Evolutionary conservation across 92 coral and sea anemone species (phyloP).

Genomic region (Micromussa lordhowensis): DNA sequence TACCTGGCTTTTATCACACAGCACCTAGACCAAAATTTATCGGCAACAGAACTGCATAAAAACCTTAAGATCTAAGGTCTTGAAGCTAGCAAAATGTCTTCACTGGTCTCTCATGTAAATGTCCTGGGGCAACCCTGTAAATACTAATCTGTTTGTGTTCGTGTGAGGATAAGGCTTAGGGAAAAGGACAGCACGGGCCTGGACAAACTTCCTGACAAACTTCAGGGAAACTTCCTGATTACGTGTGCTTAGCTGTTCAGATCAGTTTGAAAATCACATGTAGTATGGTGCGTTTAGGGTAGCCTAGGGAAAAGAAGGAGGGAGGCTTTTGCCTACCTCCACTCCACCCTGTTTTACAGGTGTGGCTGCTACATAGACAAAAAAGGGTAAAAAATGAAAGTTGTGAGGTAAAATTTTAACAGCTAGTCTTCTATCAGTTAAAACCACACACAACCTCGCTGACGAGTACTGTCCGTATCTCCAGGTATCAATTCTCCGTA

Average conservation of each 20-base stretch:
- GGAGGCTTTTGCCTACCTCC: too few relatives aligned
- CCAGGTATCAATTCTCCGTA: background rate
- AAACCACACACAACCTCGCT: background rate
- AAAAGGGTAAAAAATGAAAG: background rate
- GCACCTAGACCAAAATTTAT: background rate
- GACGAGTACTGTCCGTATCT: background rate
- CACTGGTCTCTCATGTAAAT: too few relatives aligned
- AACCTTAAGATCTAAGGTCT: too few relatives aligned
- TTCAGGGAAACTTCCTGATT: too few relatives aligned
- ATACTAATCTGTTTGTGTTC: too few relatives aligned
- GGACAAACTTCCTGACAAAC: background rate
- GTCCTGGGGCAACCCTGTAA: too few relatives aligned
- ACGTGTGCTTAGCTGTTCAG: too few relatives aligned
- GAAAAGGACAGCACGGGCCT: background rate
- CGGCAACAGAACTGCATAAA: background rate
- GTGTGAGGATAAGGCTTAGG: background rate
- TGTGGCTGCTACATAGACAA: too few relatives aligned
- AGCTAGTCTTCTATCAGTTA: background rate
- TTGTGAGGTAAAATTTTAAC: background rate
- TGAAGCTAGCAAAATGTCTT: background rate
- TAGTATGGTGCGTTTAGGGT: too few relatives aligned
- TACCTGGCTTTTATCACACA: background rate
- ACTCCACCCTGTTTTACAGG: too few relatives aligned
- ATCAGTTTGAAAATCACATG: too few relatives aligned
- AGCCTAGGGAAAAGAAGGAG: too few relatives aligned